Conservation (phyloP, 2,797 vertebrate genomes). For the Neostethus bicornis region DNA sequence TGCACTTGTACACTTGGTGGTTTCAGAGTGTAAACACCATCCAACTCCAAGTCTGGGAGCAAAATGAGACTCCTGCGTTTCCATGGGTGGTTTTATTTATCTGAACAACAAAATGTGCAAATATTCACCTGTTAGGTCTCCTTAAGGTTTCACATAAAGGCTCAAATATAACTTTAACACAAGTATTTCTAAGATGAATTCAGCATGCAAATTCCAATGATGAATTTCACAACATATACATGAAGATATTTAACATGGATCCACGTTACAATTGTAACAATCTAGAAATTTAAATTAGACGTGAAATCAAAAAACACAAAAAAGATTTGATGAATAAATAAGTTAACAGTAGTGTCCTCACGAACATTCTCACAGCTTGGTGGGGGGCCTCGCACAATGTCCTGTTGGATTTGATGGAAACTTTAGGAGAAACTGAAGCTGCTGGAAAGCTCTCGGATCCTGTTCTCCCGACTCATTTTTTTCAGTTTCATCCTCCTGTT, state of each 20-base stretch:
- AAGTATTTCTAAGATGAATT: constrained; percentile 61
- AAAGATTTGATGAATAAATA: constrained; percentile 77
- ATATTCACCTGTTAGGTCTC: constrained; percentile 57
- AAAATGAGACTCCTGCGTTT: constrained; percentile 61
- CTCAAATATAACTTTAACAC: constrained; percentile 56
- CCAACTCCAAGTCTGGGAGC: constrained; percentile 25
- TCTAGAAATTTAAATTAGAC: constrained; percentile 77
- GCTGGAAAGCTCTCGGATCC: constrained; percentile 96
- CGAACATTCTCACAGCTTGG: constrained; percentile 69
- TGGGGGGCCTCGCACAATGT: constrained; percentile 45
- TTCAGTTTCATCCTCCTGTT: constrained; percentile 99
- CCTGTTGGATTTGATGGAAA: constrained; percentile 50
- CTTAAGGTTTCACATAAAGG: constrained; percentile 54
- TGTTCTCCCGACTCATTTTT: constrained; percentile 99
- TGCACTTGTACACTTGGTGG: constrained; percentile 27
- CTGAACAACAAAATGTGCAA: constrained; percentile 75
- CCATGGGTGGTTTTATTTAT: constrained; percentile 69
- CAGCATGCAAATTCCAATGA: constrained; percentile 77
- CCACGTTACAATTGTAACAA: constrained; percentile 60
- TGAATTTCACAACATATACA: constrained; percentile 74
- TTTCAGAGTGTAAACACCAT: constrained; percentile 19
- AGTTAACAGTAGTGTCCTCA: constrained; percentile 76
- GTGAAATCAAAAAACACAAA: constrained; percentile 65
- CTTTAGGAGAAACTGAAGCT: constrained; percentile 98
- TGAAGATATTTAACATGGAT: constrained; percentile 51